These are phyloP conservation scores for Saccostrea echinata DNA, from an alignment of 1,140 invertebrate species.

Conservation along the genomic window DNA sequence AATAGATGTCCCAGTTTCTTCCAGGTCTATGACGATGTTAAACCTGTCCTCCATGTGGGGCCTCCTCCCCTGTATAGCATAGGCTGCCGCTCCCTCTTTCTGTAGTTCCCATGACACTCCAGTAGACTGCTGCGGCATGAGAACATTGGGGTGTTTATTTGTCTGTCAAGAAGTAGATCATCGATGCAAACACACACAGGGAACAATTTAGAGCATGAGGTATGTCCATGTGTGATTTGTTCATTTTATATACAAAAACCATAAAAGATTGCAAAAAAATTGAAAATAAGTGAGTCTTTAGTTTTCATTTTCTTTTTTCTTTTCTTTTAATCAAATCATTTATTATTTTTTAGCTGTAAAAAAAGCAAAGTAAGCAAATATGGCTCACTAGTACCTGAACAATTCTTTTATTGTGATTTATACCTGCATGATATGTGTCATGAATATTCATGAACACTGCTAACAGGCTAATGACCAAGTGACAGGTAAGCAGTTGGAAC, in stretches of 20 bases:
- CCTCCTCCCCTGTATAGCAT: conserved; percentile 93
- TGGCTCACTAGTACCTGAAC: no score
- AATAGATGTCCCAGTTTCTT: conserved; percentile 87
- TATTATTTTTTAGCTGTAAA: no score
- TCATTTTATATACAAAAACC: not conserved
- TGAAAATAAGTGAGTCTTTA: no score
- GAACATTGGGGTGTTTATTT: not conserved
- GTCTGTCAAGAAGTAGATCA: not conserved
- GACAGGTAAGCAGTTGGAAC: not conserved
- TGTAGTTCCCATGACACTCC: conserved; percentile 86
- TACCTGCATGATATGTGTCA: no score
- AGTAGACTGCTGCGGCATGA: not conserved
- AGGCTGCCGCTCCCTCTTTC: conserved; percentile 88
- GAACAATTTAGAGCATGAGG: not conserved
- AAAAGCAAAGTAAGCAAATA: no score
- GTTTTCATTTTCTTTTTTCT: no score
- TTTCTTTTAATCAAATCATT: no score
- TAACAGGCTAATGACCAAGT: not conserved
- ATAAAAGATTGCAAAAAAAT: no score
- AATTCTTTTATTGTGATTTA: no score
- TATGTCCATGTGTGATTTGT: not conserved
- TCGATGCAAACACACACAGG: not conserved
- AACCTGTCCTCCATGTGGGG: conserved; percentile 96
- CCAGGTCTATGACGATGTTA: conserved; percentile 87
- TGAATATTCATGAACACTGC: not conserved